These are phyloP conservation scores for Hirudo medicinalis DNA, from an alignment of 1,140 invertebrate genomes.

Conservation along the genomic window DNA sequence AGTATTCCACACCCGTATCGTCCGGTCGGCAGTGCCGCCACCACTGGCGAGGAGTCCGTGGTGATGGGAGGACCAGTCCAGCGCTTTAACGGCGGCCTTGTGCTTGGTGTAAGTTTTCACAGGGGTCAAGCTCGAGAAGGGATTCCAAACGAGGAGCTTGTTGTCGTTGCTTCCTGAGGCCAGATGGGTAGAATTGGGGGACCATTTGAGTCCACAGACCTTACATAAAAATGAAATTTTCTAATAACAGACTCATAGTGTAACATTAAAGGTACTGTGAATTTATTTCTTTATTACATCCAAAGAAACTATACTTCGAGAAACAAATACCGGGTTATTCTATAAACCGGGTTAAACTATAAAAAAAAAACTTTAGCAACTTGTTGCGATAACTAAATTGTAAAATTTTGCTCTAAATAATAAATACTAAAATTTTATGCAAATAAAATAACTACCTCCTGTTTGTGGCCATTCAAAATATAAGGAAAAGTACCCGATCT, in stretches of 20 bases:
- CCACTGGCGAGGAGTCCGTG: conserved; percentile 75
- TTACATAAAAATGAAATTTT: conserved; percentile 43
- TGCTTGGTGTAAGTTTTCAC: conserved; percentile 41
- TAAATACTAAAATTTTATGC: conserved; percentile 52
- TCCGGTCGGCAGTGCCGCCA: conserved; percentile 82
- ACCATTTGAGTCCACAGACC: conserved; percentile 91
- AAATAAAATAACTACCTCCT: conserved; percentile 72
- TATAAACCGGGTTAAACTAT: too few species aligned
- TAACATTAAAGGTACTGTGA: too few species aligned
- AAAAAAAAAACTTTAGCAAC: too few species aligned
- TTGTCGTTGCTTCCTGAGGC: conserved; percentile 94
- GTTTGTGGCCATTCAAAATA: conserved; percentile 61
- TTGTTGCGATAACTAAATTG: too few species aligned
- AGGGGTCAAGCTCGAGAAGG: conserved; percentile 26
- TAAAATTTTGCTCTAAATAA: too few species aligned
- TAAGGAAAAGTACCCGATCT: conserved; percentile 2
- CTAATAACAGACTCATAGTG: too few species aligned
- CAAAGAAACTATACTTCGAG: too few species aligned
- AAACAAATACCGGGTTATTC: too few species aligned
- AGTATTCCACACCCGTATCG: conserved; percentile 67
- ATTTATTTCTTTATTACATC: too few species aligned
- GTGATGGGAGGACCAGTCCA: conserved; percentile 93
- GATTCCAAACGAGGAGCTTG: conserved; percentile 71
- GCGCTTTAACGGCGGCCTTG: conserved; percentile 54
- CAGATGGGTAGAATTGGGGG: conserved; percentile 64